Percentiles rank a stretch among this genome's conserved stretches.
phyloP scores from a whole-genome alignment of 2,797 vertebrate species.

The Chaenodraco wilsoni region DNA sequence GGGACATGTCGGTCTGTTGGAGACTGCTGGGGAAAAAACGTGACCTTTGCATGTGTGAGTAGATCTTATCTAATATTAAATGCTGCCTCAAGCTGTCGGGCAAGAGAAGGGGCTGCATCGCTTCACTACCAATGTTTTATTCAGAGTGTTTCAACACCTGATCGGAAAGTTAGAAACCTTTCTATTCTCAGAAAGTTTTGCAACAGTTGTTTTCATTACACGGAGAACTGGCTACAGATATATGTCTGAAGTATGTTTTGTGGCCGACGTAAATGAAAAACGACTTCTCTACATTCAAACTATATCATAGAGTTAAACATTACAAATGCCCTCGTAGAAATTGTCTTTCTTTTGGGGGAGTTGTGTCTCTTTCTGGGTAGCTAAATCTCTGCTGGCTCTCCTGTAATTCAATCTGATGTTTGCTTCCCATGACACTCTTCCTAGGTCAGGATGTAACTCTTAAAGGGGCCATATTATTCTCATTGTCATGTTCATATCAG shows the following conservation, averaged over 20 bases:
- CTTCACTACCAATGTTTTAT: neutral
- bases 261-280: neutral
- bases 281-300: neutral
- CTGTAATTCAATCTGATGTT: neutral
- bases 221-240: neutral
- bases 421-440: slow-evolving; percentile 24
- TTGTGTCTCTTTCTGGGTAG: neutral
- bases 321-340: neutral
- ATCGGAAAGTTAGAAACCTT: neutral
- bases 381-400: neutral
- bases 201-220: neutral
- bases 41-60: slow-evolving; percentile 2
- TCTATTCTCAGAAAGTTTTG: neutral
- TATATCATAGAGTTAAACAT: too few species aligned
- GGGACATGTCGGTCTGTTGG: neutral
- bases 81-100: neutral
- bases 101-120: neutral
- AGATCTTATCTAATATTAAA: slow-evolving; percentile 22
- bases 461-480: neutral
- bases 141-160: neutral
- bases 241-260: neutral
- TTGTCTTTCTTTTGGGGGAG: neutral
- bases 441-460: slow-evolving; percentile 31
- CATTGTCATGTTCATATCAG: too few species aligned
- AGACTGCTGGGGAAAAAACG: neutral